Evolutionary conservation across 92 coral and sea anemone species (phyloP).

Genomic region (Nematostella vectensis): DNA sequence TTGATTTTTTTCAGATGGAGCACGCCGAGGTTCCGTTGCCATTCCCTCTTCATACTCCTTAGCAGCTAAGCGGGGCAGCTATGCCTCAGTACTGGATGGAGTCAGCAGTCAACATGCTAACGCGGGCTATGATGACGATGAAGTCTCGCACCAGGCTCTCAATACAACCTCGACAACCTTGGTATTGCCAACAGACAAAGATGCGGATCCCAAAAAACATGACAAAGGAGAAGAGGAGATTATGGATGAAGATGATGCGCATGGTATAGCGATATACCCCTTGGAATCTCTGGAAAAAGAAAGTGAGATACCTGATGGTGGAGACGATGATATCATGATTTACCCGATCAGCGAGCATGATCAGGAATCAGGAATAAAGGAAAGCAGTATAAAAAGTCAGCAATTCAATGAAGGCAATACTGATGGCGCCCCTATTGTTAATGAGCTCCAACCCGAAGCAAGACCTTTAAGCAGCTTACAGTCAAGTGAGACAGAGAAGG

Average conservation of each 20-base stretch:
- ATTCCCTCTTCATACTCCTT: neutral
- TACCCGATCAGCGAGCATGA: too few species aligned
- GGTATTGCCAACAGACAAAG: too few species aligned
- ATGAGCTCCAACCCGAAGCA: too few species aligned
- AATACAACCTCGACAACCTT: neutral
- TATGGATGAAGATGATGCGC: neutral
- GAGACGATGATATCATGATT: too few species aligned
- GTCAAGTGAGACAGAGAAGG: too few species aligned
- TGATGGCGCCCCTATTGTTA: too few species aligned
- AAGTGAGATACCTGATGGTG: too few species aligned
- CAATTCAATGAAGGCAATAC: too few species aligned
- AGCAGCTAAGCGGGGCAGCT: slow-evolving; percentile 12
- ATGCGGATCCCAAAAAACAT: neutral
- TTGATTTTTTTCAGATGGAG: slow-evolving; percentile 11
- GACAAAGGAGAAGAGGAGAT: neutral
- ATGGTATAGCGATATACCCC: neutral
- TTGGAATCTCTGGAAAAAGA: neutral
- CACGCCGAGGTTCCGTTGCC: slow-evolving; percentile 11
- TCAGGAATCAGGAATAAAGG: too few species aligned
- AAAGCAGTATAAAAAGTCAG: too few species aligned
- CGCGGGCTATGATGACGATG: slow-evolving; percentile 16
- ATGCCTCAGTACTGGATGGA: neutral
- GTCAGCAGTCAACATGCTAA: slow-evolving; percentile 6
- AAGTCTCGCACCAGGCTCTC: neutral
- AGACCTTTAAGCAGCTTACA: too few species aligned